Percentiles rank a stretch among this genome's conserved stretches.
These are phyloP conservation scores for Zhuqinia jingwanae DNA, from an alignment of 2,888 invertebrate genomes.

Conservation along the genomic window DNA sequence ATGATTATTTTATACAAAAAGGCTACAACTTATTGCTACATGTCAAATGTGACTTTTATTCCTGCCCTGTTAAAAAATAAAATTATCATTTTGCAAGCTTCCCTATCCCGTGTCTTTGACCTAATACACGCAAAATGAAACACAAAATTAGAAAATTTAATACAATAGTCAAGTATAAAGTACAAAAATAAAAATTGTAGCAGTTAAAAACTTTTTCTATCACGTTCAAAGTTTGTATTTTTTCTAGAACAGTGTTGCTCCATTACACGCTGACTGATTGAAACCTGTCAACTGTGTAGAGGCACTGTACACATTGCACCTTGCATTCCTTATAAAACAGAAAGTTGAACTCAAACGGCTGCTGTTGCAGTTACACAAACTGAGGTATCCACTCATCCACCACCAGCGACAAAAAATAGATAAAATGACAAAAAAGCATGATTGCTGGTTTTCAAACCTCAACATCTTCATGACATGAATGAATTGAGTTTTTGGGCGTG, in stretches of 20 bases:
- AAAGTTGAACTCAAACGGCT: conserved; percentile 50
- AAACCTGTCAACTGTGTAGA: background rate
- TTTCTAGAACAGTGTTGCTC: background rate
- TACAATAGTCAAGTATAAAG: background rate
- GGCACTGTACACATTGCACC: background rate
- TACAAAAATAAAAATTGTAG: background rate
- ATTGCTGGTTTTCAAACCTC: background rate
- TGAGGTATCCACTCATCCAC: background rate
- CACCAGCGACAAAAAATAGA: background rate
- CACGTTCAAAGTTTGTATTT: no score
- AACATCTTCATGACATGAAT: conserved; percentile 8
- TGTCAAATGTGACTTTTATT: no score
- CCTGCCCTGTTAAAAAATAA: no score
- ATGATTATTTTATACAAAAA: no score
- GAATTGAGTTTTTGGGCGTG: conserved; percentile 32
- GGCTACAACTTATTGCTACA: no score
- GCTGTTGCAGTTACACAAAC: conserved; percentile 1
- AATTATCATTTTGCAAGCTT: conserved; percentile 1
- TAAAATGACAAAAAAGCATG: background rate
- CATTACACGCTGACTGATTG: background rate
- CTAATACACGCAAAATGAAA: background rate
- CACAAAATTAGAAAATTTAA: background rate
- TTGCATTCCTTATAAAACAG: conserved; percentile 2
- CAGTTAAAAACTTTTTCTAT: no score
- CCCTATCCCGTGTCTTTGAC: conserved; percentile 38